phyloP scores from a whole-genome alignment of 2,888 invertebrate genomes.

The Bursaphelenchus okinawaensis region DNA sequence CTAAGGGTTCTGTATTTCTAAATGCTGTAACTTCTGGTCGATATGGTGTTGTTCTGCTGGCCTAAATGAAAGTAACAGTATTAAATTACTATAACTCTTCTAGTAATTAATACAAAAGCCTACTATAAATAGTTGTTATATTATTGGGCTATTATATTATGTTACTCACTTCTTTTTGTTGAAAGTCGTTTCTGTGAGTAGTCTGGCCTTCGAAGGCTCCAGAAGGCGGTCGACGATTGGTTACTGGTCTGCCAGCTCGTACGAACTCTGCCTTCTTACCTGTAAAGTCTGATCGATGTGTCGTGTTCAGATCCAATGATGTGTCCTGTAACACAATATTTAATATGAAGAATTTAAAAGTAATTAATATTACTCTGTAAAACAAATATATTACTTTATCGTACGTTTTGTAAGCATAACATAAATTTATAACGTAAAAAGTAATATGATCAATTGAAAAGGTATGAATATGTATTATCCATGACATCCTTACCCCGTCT shows the following conservation, averaged over 20 bases:
- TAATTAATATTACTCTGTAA: too few species aligned
- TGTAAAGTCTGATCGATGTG: slow-evolving; percentile 8
- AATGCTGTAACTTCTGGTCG: not conserved
- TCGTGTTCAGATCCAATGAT: not conserved
- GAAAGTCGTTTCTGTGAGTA: not conserved
- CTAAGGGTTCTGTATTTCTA: not conserved
- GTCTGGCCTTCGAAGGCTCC: not conserved
- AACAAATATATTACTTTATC: too few species aligned
- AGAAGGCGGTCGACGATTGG: not conserved
- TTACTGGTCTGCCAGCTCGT: not conserved
- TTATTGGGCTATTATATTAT: not conserved
- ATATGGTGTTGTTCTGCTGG: not conserved
- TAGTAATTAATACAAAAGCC: too few species aligned
- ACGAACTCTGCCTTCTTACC: slow-evolving; percentile 6
- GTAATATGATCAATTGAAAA: not conserved
- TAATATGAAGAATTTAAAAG: too few species aligned
- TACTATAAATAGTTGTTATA: too few species aligned
- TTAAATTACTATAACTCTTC: too few species aligned
- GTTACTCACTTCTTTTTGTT: not conserved
- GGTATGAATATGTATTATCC: not conserved
- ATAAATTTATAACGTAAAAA: too few species aligned
- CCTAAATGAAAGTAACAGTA: not conserved
- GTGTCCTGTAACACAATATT: not conserved
- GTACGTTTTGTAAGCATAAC: too few species aligned
- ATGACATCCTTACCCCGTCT: not conserved